phyloP scores from a whole-genome alignment of 2,113 vertebrate species.

The Vombatus ursinus region DNA sequence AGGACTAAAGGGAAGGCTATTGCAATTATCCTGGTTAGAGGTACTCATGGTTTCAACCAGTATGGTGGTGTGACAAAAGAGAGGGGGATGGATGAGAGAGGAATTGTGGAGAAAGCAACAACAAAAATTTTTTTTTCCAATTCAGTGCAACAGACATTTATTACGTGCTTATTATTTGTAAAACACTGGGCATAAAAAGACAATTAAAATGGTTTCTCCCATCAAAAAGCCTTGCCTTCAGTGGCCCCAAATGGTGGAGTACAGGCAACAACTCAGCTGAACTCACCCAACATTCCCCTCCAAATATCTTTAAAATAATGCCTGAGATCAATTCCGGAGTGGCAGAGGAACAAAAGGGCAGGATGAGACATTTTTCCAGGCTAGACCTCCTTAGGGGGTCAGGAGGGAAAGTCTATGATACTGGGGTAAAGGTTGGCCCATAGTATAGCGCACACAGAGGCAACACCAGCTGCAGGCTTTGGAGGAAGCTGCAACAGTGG shows the following conservation, averaged over 20 bases:
- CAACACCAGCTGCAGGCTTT: background rate
- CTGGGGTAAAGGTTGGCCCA: background rate
- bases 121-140: background rate
- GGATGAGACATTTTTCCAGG: background rate
- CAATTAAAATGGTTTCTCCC: background rate
- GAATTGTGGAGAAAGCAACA: background rate
- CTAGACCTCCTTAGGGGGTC: rapidly evolving
- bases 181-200: background rate
- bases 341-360: background rate
- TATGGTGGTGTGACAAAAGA: background rate
- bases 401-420: background rate
- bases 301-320: background rate
- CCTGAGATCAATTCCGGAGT: background rate
- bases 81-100: background rate
- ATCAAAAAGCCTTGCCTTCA: background rate
- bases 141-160: background rate
- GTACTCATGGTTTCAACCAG: background rate
- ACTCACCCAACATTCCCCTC: background rate
- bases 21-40: background rate
- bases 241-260: background rate
- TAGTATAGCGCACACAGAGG: rapidly evolving
- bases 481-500: background rate
- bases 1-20: background rate
- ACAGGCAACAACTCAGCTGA: background rate
- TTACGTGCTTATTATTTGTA: background rate